A percentile compares a stretch with the other conserved stretches of the same genome.
phyloP scores from a whole-genome alignment of 2,888 invertebrate genomes.

The Clusia tigrina region DNA sequence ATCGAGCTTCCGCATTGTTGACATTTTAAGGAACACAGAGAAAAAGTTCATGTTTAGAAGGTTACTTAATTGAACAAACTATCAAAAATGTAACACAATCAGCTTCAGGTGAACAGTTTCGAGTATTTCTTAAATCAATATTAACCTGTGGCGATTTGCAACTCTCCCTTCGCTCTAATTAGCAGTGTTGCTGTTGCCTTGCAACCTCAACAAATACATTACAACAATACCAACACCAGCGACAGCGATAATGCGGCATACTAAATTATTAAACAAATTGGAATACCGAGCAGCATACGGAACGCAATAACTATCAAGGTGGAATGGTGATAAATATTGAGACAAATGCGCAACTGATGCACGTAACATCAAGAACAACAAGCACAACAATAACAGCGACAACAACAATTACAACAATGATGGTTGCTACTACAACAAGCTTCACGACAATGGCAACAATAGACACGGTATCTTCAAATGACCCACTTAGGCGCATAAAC shows the following conservation, averaged over 20 bases:
- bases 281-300: not conserved
- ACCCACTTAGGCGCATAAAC: constrained; percentile 9
- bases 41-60: too few species aligned
- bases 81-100: too few species aligned
- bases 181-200: too few species aligned
- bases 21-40: too few species aligned
- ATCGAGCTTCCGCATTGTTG: too few species aligned
- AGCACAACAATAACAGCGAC: constrained; percentile 2
- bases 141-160: too few species aligned
- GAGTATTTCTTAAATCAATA: too few species aligned
- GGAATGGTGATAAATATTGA: constrained; percentile 23
- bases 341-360: constrained; percentile 24
- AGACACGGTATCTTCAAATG: constrained; percentile 8
- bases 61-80: too few species aligned
- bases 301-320: not conserved
- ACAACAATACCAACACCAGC: not conserved
- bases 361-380: constrained; percentile 1
- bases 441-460: not conserved
- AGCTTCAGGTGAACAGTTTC: too few species aligned
- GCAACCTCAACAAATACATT: constrained; percentile 13
- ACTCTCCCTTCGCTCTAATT: too few species aligned
- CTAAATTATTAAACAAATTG: not conserved
- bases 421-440: not conserved
- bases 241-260: not conserved
- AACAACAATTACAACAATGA: not conserved